Evolutionary conservation across 2,797 vertebrate genomes (phyloP).

Genomic region (Denticeps clupeoides): DNA sequence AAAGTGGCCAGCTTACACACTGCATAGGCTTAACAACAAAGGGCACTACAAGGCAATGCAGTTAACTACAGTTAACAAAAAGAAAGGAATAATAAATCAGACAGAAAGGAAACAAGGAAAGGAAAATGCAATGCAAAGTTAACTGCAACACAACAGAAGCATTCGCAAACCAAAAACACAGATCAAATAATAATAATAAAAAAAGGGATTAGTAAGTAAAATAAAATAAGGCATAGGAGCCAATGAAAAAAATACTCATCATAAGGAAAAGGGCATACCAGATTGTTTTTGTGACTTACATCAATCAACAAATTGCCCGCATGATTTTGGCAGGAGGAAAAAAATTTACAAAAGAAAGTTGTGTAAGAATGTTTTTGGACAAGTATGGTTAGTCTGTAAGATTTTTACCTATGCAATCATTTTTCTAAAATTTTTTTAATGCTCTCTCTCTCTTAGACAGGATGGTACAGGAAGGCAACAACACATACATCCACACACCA

Average conservation of each 20-base stretch:
- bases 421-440: constrained; percentile 63
- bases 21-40: constrained; percentile 60
- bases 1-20: constrained; percentile 52
- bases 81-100: constrained; percentile 35
- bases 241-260: constrained; percentile 54
- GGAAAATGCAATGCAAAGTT: constrained; percentile 55
- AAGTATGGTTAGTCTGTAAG: constrained; percentile 77
- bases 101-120: constrained; percentile 31
- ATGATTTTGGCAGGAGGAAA: constrained; percentile 99
- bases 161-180: constrained; percentile 70
- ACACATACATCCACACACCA: constrained; percentile 98
- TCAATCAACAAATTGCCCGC: constrained; percentile 99
- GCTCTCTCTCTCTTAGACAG: constrained; percentile 65
- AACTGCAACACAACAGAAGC: constrained; percentile 38
- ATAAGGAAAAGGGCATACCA: constrained; percentile 80
- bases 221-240: constrained; percentile 54
- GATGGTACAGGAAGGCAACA: constrained; percentile 90
- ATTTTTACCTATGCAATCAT: constrained; percentile 46
- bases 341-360: constrained; percentile 99
- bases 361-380: constrained; percentile 97
- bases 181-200: constrained; percentile 64
- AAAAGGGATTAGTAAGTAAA: constrained; percentile 54
- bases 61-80: constrained; percentile 43
- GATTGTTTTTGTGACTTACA: constrained; percentile 97
- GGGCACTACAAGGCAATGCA: constrained; percentile 63